A percentile compares a stretch with the other conserved stretches of the same genome.
phyloP scores from a whole-genome alignment of 2,113 vertebrate species.

The Aptenodytes forsteri region DNA sequence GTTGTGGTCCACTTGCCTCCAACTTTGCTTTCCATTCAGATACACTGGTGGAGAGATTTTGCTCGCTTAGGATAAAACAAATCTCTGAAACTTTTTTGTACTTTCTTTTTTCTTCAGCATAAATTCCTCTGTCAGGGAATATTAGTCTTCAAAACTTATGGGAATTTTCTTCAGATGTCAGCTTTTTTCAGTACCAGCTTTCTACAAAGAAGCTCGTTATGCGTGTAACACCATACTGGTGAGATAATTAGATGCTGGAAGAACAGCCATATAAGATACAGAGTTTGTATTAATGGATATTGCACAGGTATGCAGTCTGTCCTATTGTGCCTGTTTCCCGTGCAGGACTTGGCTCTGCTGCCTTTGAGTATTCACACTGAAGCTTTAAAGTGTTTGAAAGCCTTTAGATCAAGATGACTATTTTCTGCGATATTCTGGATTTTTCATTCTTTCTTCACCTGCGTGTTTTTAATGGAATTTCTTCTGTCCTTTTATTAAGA shows the following conservation, averaged over 20 bases:
- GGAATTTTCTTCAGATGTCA: not conserved
- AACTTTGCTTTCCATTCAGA: no score
- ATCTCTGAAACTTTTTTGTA: not conserved
- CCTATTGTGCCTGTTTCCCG: not conserved
- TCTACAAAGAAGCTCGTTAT: accelerated
- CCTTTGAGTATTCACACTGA: accelerated
- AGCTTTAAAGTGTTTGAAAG: not conserved
- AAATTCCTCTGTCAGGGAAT: not conserved
- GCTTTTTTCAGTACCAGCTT: not conserved
- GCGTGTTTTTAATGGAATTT: not conserved
- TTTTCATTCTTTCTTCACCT: not conserved
- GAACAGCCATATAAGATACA: accelerated
- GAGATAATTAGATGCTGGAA: not conserved
- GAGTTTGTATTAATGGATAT: not conserved
- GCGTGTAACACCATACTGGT: accelerated
- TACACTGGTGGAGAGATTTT: no score
- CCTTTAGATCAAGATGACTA: accelerated
- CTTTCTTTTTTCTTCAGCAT: not conserved
- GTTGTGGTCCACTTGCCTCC: not conserved
- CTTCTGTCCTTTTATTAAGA: not conserved
- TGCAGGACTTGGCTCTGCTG: not conserved
- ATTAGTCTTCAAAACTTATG: accelerated
- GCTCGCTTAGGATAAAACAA: not conserved
- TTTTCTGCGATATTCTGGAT: not conserved
- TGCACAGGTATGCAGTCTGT: accelerated